Evolutionary conservation across 2,888 invertebrate genomes (phyloP), one percentile per base, ranked within the genome.

Genomic region (Oscheius sp.): DNA sequence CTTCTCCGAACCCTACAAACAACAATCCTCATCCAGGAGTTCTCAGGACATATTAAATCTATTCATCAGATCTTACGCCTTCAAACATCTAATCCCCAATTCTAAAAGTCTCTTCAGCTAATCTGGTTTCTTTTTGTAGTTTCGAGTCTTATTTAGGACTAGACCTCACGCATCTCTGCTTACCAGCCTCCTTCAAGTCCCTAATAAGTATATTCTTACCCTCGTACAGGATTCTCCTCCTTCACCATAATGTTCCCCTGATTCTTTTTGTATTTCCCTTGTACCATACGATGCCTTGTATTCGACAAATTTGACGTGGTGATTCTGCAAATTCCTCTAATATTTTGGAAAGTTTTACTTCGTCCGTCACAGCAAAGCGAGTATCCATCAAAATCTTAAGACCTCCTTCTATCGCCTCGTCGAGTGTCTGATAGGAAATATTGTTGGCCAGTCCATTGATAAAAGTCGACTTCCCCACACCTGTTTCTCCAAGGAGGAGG

Each of bases 401-500:
- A 28, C 1, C 12, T 17, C 3, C 30, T 12, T 12, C n/a, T 20
- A 33, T 6, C 17, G 24, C 32, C 12, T 5, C 32, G 6, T 54
- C 12, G 9, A 54, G 9, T 32, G 54, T 32, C n/a, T 5, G 3
- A 12, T 54, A 32, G 17, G 32, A 9, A 3, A 54, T 17, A 20
- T 54, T 12, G 17, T 54, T 54, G 5, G 24, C 17, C 6, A 54
- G 24, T 9, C 54, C 36, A 20, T 54, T 54, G 54, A 54, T 54
- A 24, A 54, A 54, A n/a, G 54, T 54, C 17, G 54, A 22, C 54
- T 54, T 54, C 9, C 54, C 54, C 20, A 54, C 54, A n/a, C 54
- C 54, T 8, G 54, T 54, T n/a, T 54, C 70, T 20, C 66, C 66
- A 20, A 70, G 33, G n/a, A 70, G 33, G 6, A 70, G 51, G 44